Base-by-base conservation (phyloP, 2,888 invertebrate genomes). In the Leptothorax acervorum region DNA sequence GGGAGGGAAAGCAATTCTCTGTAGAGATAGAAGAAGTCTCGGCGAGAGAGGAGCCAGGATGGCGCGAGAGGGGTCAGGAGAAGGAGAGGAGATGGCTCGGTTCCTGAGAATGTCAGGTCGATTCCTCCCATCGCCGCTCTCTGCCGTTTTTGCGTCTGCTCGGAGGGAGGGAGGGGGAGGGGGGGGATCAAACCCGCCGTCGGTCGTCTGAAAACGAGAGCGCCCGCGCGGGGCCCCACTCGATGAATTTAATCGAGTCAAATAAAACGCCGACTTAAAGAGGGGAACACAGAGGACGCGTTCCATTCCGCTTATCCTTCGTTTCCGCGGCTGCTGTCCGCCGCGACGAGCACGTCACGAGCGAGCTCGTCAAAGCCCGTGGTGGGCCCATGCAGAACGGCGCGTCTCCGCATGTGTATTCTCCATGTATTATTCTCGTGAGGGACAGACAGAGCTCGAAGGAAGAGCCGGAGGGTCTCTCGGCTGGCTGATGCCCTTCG, bases 91-190 rank as follows among this genome's bases (percentile, higher is more conserved):
- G 6, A 2, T 8, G 39, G 73, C 48, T 82, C 63, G 84, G 60
- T 87, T 82, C 83, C 90, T 89, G 90, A 85, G 90, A 89, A 90
- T 90, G 90, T 90, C 90, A 90, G 89, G 74, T 90, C 89, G 90
- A 90, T 89, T 88, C 70, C 73, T 48, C 9, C 73, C 81, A 75
- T 87, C 62, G 78, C 63, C 75, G 66, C 73, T 35, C 35, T 18
- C 28, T 31, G 79, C 28, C 66, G 81, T 90, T 90, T 90, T 90
- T 90, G 78, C 75, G 75, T 74, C 51, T 73, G 63, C 55, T 39
- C 42, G 11, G 42, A 2, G 35, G 35, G 35, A 0, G 23, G 23
- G 35, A 6, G 35, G 6, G 75, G 87, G 8, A 4, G 35, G 35
- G 35, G 35, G 35, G 6, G 75, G 89, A 89, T 89, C 88, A 89